Conservation (phyloP, 2,797 vertebrate species). For the Pampus argenteus region DNA sequence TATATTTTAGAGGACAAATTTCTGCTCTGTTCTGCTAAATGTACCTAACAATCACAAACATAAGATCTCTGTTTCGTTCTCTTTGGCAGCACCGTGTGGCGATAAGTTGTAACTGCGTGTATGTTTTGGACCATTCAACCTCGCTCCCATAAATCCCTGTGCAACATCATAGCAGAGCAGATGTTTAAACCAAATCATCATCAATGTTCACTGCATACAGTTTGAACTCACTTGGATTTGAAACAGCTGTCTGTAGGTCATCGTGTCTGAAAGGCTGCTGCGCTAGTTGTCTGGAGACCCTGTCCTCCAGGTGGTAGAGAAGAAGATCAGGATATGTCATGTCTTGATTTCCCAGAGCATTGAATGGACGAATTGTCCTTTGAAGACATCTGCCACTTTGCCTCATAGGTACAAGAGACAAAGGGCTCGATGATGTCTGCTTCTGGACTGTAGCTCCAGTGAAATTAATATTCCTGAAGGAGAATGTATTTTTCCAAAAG, state of each 20-base stretch:
- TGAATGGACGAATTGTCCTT: slow-evolving; percentile 50
- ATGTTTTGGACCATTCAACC: too few species aligned
- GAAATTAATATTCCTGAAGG: slow-evolving; percentile 76
- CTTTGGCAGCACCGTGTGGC: too few species aligned
- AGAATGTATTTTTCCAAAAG: slow-evolving; percentile 80
- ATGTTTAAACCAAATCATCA: not conserved
- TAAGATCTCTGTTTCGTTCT: too few species aligned
- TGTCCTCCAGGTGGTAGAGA: slow-evolving; percentile 70
- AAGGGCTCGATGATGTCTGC: slow-evolving; percentile 42
- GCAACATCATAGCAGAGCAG: too few species aligned
- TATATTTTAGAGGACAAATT: too few species aligned
- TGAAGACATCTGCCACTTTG: slow-evolving; percentile 18
- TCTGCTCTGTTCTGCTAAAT: not conserved
- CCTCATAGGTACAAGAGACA: slow-evolving; percentile 45
- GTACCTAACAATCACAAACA: too few species aligned
- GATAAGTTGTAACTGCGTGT: too few species aligned
- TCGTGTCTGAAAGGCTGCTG: slow-evolving; percentile 62
- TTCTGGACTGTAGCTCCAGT: slow-evolving; percentile 39
- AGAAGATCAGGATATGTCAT: slow-evolving; percentile 67
- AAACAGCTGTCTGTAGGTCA: slow-evolving; percentile 68
- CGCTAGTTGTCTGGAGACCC: slow-evolving; percentile 68
- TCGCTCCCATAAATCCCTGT: too few species aligned
- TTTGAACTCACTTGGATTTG: slow-evolving; percentile 82
- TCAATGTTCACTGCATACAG: not conserved
- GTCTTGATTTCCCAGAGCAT: slow-evolving; percentile 54